Percentiles rank a stretch among this genome's conserved stretches.
These are phyloP conservation scores for Caenorhabditis japonica DNA, from an alignment of 2,888 invertebrate genomes.

Conservation along the genomic window DNA sequence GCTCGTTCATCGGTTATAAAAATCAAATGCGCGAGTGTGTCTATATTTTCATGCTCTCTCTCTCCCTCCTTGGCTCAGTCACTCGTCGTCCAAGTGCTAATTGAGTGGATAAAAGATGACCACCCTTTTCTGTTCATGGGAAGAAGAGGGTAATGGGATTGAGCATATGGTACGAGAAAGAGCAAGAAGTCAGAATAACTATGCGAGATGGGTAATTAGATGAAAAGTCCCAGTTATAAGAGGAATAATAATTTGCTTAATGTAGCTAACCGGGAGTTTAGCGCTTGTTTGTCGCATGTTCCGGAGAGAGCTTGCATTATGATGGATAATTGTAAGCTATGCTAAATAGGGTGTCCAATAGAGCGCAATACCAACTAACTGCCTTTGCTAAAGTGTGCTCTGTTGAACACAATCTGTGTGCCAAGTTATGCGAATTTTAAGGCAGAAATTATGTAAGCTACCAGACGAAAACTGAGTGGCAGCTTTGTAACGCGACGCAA, in stretches of 20 bases:
- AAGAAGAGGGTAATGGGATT: slow-evolving; percentile 40
- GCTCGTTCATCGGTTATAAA: neutral
- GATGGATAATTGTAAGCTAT: too few relatives aligned
- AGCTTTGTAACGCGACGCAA: too few relatives aligned
- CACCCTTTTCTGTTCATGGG: neutral
- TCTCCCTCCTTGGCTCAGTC: too few relatives aligned
- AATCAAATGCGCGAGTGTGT: slow-evolving; percentile 24
- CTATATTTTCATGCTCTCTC: too few relatives aligned
- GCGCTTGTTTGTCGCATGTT: slow-evolving; percentile 16
- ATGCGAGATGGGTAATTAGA: slow-evolving; percentile 25
- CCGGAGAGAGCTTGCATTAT: too few relatives aligned
- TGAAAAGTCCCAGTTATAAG: slow-evolving; percentile 1
- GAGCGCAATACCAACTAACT: too few relatives aligned
- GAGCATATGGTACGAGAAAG: slow-evolving; percentile 50
- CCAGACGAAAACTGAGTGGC: too few relatives aligned
- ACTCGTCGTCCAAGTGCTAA: slow-evolving; percentile 27
- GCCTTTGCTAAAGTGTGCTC: too few relatives aligned
- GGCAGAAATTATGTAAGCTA: too few relatives aligned
- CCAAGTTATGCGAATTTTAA: too few relatives aligned
- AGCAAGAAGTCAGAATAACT: slow-evolving; percentile 36
- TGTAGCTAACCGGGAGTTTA: slow-evolving; percentile 9
- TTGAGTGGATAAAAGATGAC: slow-evolving; percentile 49
- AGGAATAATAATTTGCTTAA: slow-evolving; percentile 41
- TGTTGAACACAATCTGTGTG: too few relatives aligned
- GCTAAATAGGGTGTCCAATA: too few relatives aligned